Evolutionary conservation across 2,797 vertebrate species (phyloP).

Genomic region (Podarcis lilfordi): DNA sequence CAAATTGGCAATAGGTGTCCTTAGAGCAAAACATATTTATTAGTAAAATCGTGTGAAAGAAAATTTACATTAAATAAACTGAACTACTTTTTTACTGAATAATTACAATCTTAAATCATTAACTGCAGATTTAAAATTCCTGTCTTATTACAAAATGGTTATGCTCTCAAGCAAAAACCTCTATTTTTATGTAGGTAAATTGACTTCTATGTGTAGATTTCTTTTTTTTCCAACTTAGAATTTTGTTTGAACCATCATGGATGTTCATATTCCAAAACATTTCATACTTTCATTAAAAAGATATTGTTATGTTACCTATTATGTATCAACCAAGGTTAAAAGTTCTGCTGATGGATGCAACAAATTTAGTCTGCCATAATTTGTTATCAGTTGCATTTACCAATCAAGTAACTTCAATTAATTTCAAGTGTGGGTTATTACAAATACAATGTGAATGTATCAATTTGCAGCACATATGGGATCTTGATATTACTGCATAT

Average conservation of each 20-base stretch:
- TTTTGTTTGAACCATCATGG: constrained; percentile 68
- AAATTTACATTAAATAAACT: constrained; percentile 67
- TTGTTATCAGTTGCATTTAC: constrained; percentile 63
- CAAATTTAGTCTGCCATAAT: constrained; percentile 60
- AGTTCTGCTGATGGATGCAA: constrained; percentile 64
- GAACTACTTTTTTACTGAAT: constrained; percentile 62
- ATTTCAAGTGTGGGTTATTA: constrained; percentile 72
- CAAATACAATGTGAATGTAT: constrained; percentile 72
- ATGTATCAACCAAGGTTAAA: constrained; percentile 70
- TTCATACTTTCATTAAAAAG: constrained; percentile 71
- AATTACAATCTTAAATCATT: constrained; percentile 61
- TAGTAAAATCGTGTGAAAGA: constrained; percentile 63
- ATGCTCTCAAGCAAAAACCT: constrained; percentile 50
- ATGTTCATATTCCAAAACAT: constrained; percentile 69
- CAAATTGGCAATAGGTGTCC: constrained; percentile 65
- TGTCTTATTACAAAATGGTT: constrained; percentile 37
- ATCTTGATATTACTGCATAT: constrained; percentile 74
- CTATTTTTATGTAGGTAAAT: constrained; percentile 66
- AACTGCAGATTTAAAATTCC: constrained; percentile 12
- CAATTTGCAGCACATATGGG: constrained; percentile 64
- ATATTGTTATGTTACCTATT: constrained; percentile 76
- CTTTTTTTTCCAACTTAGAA: constrained; percentile 38
- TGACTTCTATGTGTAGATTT: constrained; percentile 64
- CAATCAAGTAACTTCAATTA: constrained; percentile 68
- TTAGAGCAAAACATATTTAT: constrained; percentile 73